Conservation (phyloP, 2,113 vertebrate species). For the Tetrao urogallus region DNA sequence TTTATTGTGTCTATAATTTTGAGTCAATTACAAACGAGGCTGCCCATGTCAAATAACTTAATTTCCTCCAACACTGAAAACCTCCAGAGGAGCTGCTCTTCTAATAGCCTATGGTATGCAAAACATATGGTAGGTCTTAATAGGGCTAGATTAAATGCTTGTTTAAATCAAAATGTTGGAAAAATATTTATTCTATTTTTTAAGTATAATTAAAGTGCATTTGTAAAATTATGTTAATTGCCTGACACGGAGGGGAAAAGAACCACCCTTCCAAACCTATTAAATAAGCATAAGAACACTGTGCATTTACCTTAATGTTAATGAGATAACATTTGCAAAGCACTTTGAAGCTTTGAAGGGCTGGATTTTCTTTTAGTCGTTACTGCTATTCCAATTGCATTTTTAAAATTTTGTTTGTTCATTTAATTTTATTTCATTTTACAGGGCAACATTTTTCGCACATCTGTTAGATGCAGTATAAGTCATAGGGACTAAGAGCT, state of each 20-base stretch:
- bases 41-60: slow-evolving; percentile 16
- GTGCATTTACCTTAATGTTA: slow-evolving; percentile 13
- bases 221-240: slow-evolving; percentile 47
- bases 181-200: slow-evolving; percentile 67
- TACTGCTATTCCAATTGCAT: background rate
- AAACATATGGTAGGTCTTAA: slow-evolving; percentile 54
- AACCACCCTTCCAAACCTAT: background rate
- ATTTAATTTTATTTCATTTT: background rate
- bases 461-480: background rate
- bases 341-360: background rate
- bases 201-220: slow-evolving; percentile 49
- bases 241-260: background rate
- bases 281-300: background rate
- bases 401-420: accelerated
- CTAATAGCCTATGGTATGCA: background rate
- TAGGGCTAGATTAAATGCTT: slow-evolving; percentile 59
- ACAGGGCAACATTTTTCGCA: background rate
- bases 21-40: slow-evolving; percentile 31
- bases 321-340: slow-evolving; percentile 18
- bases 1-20: slow-evolving; percentile 57
- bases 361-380: background rate
- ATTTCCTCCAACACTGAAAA: slow-evolving; percentile 24
- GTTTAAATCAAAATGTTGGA: slow-evolving; percentile 56
- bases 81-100: background rate
- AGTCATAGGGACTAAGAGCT: background rate